phyloP scores from a whole-genome alignment of 1,140 invertebrate genomes.

The Brachionus asplanchnoidis region DNA sequence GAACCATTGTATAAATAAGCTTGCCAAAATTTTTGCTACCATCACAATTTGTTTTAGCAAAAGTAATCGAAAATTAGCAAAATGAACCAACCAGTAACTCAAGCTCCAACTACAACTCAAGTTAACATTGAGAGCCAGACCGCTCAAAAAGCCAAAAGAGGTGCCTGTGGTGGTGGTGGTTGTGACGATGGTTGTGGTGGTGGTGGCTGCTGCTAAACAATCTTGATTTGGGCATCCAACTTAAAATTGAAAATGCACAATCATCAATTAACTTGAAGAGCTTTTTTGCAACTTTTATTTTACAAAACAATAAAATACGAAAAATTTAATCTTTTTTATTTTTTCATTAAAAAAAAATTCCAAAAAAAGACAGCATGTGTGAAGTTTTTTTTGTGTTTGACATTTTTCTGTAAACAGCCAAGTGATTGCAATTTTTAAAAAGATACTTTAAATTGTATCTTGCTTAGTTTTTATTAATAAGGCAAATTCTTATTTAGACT shows the following conservation, averaged over 20 bases:
- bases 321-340: neutral
- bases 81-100: constrained; percentile 8
- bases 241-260: neutral
- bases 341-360: neutral
- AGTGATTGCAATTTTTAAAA: too few relatives aligned
- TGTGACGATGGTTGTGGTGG: neutral
- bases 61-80: constrained; percentile 6
- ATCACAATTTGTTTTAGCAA: neutral
- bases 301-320: neutral
- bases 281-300: neutral
- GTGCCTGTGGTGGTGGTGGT: neutral
- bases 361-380: too few relatives aligned
- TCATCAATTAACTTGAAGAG: neutral
- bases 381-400: too few relatives aligned
- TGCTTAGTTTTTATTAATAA: too few relatives aligned
- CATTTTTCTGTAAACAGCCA: too few relatives aligned
- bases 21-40: neutral
- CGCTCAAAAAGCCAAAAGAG: constrained; percentile 7
- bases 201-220: neutral
- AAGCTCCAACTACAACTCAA: constrained; percentile 29
- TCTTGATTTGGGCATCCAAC: neutral
- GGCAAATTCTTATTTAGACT: too few relatives aligned
- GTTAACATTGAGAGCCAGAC: neutral
- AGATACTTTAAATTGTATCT: too few relatives aligned
- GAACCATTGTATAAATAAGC: neutral